phyloP scores from a whole-genome alignment of 2,113 vertebrate species.

The Odobenus rosmarus region DNA sequence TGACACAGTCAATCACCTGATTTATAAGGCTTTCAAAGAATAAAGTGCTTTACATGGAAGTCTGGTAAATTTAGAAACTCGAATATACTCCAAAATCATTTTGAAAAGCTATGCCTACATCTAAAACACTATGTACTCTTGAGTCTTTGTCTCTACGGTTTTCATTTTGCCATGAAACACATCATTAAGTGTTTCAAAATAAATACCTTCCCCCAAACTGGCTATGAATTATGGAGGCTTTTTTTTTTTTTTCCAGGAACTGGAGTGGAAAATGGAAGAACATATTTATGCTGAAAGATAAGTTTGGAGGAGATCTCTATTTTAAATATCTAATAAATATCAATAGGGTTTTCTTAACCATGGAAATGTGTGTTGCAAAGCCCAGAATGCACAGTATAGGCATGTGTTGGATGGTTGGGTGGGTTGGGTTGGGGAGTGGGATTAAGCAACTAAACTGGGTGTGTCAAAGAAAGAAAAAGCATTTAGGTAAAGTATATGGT shows the following conservation, averaged over 20 bases:
- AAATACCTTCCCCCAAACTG: conserved; percentile 24
- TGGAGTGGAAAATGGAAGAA: background rate
- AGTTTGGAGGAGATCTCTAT: background rate
- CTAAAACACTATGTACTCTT: conserved; percentile 1
- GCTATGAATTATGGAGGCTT: conserved; percentile 27
- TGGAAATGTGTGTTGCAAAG: background rate
- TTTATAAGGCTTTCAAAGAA: conserved; percentile 54
- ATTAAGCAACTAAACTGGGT: background rate
- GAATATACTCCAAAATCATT: conserved; percentile 4
- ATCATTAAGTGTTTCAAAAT: conserved; percentile 54
- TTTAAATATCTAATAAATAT: conserved; percentile 37
- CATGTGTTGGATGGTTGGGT: background rate
- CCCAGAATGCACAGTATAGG: background rate
- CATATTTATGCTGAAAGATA: background rate
- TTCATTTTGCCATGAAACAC: conserved; percentile 39
- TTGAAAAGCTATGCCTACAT: conserved; percentile 31
- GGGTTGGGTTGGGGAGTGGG: background rate
- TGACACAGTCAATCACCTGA: conserved; percentile 5
- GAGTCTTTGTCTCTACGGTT: background rate
- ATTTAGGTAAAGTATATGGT: background rate
- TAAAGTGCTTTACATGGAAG: conserved; percentile 20
- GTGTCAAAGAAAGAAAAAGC: background rate
- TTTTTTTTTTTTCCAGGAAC: background rate
- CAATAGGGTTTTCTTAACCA: background rate
- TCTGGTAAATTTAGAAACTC: conserved; percentile 33